These are phyloP conservation scores for Octodon degus DNA, from an alignment of 2,113 vertebrate species.

Conservation along the genomic window DNA sequence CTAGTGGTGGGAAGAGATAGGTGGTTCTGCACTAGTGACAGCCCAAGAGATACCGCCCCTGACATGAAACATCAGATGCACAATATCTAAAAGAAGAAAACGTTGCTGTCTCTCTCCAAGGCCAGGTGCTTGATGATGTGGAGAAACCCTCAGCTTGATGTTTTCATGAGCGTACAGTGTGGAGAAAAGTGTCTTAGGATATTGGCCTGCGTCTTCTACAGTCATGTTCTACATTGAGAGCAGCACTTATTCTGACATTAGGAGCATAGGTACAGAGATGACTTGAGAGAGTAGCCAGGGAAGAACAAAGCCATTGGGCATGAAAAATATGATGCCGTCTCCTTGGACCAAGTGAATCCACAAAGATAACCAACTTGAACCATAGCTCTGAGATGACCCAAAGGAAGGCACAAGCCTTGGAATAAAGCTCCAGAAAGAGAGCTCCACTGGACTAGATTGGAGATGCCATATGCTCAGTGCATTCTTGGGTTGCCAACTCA, in stretches of 20 bases:
- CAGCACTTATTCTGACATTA: neutral
- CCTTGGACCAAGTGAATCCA: neutral
- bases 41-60: neutral
- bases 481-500: neutral
- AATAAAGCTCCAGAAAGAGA: neutral
- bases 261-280: neutral
- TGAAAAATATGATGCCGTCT: neutral
- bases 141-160: neutral
- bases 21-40: neutral
- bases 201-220: neutral
- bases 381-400: neutral
- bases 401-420: neutral
- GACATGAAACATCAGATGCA: neutral
- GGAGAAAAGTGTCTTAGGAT: neutral
- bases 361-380: neutral
- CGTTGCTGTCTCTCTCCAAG: neutral
- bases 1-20: neutral
- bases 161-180: neutral
- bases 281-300: neutral
- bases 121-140: neutral
- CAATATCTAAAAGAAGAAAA: neutral
- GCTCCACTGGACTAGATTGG: neutral
- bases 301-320: neutral
- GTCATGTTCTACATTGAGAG: neutral
- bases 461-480: neutral